A percentile compares a stretch with the other conserved stretches of the same genome.
Conservation (phyloP, 2,888 invertebrate species). For the Phrixothrix hirtus region DNA sequence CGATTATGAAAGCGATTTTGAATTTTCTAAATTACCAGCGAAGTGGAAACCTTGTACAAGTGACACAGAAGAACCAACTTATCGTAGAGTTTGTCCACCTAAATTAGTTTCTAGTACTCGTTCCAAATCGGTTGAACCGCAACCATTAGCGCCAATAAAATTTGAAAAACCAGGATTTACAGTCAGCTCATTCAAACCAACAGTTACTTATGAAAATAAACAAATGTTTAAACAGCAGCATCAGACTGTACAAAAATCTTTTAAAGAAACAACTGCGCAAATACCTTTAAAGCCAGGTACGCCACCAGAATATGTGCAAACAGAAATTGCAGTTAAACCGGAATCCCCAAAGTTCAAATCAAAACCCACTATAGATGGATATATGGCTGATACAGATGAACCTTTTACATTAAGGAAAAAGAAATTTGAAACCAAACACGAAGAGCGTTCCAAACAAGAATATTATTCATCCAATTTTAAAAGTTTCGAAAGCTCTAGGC, state of each 20-base stretch:
- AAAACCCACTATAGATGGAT: slow-evolving; percentile 61
- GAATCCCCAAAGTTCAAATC: slow-evolving; percentile 61
- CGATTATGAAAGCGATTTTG: slow-evolving; percentile 71
- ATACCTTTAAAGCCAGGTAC: slow-evolving; percentile 54
- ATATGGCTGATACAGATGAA: slow-evolving; percentile 73
- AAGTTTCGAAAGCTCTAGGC: slow-evolving; percentile 44
- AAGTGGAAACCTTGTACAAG: slow-evolving; percentile 68
- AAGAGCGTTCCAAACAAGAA: slow-evolving; percentile 44
- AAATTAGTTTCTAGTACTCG: slow-evolving; percentile 54
- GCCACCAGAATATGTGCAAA: slow-evolving; percentile 52
- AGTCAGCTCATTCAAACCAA: slow-evolving; percentile 52
- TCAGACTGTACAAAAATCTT: slow-evolving; percentile 39
- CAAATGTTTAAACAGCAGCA: too few species aligned
- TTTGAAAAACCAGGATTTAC: slow-evolving; percentile 60
- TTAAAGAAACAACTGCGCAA: slow-evolving; percentile 46
- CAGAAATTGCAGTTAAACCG: slow-evolving; percentile 48
- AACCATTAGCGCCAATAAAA: slow-evolving; percentile 60
- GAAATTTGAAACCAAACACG: slow-evolving; percentile 46
- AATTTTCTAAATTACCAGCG: slow-evolving; percentile 53
- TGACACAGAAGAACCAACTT: slow-evolving; percentile 65
- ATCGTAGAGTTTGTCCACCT: slow-evolving; percentile 61
- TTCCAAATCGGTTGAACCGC: slow-evolving; percentile 62
- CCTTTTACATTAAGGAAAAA: slow-evolving; percentile 53
- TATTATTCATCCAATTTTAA: slow-evolving; percentile 46
- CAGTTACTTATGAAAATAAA: slow-evolving; percentile 47